Evolutionary conservation across 2,113 vertebrate species (phyloP).

Genomic region (Dendropsophus ebraccatus): DNA sequence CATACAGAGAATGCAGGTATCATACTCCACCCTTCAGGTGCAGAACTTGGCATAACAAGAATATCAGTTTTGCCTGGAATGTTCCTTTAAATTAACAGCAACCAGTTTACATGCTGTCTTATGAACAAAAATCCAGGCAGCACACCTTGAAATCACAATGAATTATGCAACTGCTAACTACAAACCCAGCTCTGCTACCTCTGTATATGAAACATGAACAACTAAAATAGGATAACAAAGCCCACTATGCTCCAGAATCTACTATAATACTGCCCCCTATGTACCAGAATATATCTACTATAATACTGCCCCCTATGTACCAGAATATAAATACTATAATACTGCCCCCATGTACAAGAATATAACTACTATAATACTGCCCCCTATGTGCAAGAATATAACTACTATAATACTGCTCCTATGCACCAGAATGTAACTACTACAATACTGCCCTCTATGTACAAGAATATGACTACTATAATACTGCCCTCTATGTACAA

Average conservation of each 20-base stretch:
- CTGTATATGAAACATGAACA: no score
- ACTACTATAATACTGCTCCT: conserved; percentile 7
- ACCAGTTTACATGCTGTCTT: no score
- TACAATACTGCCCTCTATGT: not conserved
- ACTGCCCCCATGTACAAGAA: not conserved
- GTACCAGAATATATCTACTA: not conserved
- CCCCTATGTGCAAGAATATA: not conserved
- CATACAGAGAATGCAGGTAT: no score
- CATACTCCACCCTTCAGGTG: no score
- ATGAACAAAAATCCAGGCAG: no score
- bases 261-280: not conserved
- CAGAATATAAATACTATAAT: conserved; percentile 8
- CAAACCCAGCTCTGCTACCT: no score
- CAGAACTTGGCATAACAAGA: no score
- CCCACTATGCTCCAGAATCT: not conserved
- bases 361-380: conserved; percentile 7
- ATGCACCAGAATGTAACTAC: not conserved
- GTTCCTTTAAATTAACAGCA: no score
- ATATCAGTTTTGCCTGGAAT: no score
- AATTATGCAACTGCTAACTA: no score
- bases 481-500: not conserved
- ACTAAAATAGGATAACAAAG: not conserved
- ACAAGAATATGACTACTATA: conserved; percentile 17
- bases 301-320: conserved; percentile 1
- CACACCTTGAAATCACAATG: no score